Conservation (phyloP, 2,888 invertebrate genomes). For the Idaea aversata region DNA sequence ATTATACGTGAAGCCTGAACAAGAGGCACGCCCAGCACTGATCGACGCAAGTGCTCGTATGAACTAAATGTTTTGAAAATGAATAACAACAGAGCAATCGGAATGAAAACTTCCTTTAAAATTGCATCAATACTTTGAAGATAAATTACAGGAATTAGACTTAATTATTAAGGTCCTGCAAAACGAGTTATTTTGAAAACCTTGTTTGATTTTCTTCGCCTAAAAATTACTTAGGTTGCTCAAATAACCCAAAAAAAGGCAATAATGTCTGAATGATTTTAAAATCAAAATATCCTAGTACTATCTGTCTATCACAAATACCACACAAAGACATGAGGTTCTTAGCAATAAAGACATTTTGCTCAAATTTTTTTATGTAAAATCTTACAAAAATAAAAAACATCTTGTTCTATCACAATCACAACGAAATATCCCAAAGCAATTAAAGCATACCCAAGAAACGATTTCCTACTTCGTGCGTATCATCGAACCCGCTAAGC, state of each 20-base stretch:
- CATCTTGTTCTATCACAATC: conserved; percentile 12
- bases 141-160: background rate
- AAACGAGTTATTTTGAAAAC: too few relatives aligned
- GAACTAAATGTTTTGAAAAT: conserved; percentile 30
- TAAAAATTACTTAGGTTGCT: too few relatives aligned
- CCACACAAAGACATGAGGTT: too few relatives aligned
- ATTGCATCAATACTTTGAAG: background rate
- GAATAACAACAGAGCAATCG: background rate
- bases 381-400: conserved; percentile 7
- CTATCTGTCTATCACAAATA: too few relatives aligned
- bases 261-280: too few relatives aligned
- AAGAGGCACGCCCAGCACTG: conserved; percentile 47
- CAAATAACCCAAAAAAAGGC: too few relatives aligned
- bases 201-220: too few relatives aligned
- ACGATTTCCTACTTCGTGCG: conserved; percentile 65
- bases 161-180: too few relatives aligned
- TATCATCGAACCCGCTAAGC: conserved; percentile 63
- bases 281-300: too few relatives aligned
- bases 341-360: too few relatives aligned
- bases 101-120: background rate
- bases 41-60: conserved; percentile 41
- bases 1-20: conserved; percentile 35
- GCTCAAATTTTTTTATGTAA: background rate
- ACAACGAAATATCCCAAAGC: conserved; percentile 15
- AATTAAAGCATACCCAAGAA: conserved; percentile 32